These are phyloP conservation scores for Oryzias sinensis DNA, from an alignment of 2,797 vertebrate genomes.

Conservation along the genomic window DNA sequence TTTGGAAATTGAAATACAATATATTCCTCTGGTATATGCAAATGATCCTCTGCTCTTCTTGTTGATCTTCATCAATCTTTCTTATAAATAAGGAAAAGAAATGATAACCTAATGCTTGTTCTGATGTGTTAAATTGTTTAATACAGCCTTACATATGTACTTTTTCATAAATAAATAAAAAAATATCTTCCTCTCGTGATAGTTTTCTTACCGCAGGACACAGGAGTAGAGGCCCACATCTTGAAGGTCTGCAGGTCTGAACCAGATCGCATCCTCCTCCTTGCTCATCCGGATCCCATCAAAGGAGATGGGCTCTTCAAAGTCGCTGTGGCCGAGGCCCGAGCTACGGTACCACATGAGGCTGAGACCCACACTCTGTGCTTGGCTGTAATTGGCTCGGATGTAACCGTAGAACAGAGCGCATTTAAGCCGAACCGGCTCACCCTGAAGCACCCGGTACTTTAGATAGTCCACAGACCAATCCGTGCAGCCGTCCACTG, in stretches of 20 bases:
- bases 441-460: conserved; percentile 94
- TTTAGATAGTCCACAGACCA: conserved; percentile 99
- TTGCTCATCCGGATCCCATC: conserved; percentile 97
- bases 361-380: conserved; percentile 96
- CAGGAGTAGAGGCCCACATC: conserved; percentile 96
- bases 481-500: conserved; percentile 97
- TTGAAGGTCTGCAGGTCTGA: conserved; percentile 92
- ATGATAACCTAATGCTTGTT: too few species aligned
- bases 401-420: conserved; percentile 99
- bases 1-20: too few species aligned
- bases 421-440: conserved; percentile 97
- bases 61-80: too few species aligned
- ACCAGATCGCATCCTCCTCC: conserved; percentile 99
- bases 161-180: not conserved
- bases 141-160: too few species aligned
- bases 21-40: too few species aligned
- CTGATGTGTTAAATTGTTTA: too few species aligned
- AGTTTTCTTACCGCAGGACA: conserved; percentile 86
- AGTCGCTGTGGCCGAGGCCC: conserved; percentile 87
- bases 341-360: conserved; percentile 99
- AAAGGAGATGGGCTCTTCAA: conserved; percentile 98
- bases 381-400: conserved; percentile 95
- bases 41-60: too few species aligned
- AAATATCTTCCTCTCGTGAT: not conserved
- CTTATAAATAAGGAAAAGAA: too few species aligned